A percentile compares a stretch with the other conserved stretches of the same genome.
Evolutionary conservation across 2,797 vertebrate genomes (phyloP).

Genomic region (Pyrocephalus nanus): DNA sequence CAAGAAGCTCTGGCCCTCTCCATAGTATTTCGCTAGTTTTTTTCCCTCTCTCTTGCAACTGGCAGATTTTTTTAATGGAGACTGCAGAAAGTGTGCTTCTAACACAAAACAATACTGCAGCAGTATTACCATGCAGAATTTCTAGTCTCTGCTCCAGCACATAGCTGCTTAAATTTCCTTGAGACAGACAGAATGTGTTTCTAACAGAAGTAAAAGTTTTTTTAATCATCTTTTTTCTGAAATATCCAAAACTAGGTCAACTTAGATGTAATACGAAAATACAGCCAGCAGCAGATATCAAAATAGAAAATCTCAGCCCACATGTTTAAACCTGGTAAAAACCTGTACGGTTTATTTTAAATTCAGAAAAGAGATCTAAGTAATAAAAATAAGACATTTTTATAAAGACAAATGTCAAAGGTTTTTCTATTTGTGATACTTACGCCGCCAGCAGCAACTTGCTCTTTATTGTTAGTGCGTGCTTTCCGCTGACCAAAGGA

Average conservation of each 20-base stretch:
- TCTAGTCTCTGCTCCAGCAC: not conserved
- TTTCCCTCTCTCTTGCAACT: not conserved
- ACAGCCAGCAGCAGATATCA: not conserved
- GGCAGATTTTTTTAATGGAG: not conserved
- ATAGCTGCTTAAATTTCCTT: not conserved
- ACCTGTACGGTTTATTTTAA: not conserved
- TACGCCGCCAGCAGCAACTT: conserved; percentile 55
- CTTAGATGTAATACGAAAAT: not conserved
- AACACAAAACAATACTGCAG: not conserved
- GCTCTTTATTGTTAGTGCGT: conserved; percentile 48
- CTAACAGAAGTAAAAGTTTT: not conserved
- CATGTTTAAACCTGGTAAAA: not conserved
- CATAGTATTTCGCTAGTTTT: not conserved
- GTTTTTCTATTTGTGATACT: not conserved
- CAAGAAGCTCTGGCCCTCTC: not conserved
- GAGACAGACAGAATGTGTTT: not conserved
- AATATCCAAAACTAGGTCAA: not conserved
- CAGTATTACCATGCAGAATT: not conserved
- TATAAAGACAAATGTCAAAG: not conserved
- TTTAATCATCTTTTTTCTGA: not conserved
- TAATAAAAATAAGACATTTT: not conserved
- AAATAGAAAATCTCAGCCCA: not conserved
- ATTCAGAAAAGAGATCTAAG: not conserved
- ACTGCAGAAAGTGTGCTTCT: not conserved
- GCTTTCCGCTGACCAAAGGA: conserved; percentile 13